These are phyloP conservation scores for Eristalis pertinax DNA, from an alignment of 2,888 invertebrate genomes.

Conservation along the genomic window DNA sequence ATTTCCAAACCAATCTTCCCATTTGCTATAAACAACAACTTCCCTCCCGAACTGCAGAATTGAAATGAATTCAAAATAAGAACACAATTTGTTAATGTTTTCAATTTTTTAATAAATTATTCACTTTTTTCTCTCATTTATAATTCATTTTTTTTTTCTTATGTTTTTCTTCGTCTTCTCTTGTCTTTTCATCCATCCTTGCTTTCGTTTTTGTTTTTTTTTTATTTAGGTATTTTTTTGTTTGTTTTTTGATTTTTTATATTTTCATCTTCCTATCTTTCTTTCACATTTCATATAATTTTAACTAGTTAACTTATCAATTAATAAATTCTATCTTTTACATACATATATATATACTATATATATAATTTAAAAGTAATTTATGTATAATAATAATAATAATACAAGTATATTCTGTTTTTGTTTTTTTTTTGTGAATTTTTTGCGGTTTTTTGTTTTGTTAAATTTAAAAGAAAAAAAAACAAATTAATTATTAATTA, in stretches of 20 bases:
- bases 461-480: constrained; percentile 51
- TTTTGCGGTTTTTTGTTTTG: constrained; percentile 17
- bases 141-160: constrained; percentile 67
- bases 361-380: constrained; percentile 60
- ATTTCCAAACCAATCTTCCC: neutral
- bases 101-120: constrained; percentile 72
- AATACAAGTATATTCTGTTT: constrained; percentile 40
- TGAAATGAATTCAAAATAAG: constrained; percentile 33
- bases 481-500: neutral
- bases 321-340: constrained; percentile 70
- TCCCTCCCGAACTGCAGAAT: neutral
- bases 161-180: constrained; percentile 22
- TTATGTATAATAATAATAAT: constrained; percentile 64
- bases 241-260: constrained; percentile 36
- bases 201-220: constrained; percentile 4
- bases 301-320: constrained; percentile 71
- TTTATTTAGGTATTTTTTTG: too few species aligned
- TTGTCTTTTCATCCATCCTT: constrained; percentile 5
- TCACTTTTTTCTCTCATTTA: constrained; percentile 68
- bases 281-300: constrained; percentile 67
- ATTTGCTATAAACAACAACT: neutral
- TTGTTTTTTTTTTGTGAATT: constrained; percentile 4
- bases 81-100: constrained; percentile 62
- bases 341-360: constrained; percentile 25
- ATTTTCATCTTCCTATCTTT: constrained; percentile 13